These are phyloP conservation scores for Sicus ferrugineus DNA, from an alignment of 2,888 invertebrate species.

Conservation along the genomic window DNA sequence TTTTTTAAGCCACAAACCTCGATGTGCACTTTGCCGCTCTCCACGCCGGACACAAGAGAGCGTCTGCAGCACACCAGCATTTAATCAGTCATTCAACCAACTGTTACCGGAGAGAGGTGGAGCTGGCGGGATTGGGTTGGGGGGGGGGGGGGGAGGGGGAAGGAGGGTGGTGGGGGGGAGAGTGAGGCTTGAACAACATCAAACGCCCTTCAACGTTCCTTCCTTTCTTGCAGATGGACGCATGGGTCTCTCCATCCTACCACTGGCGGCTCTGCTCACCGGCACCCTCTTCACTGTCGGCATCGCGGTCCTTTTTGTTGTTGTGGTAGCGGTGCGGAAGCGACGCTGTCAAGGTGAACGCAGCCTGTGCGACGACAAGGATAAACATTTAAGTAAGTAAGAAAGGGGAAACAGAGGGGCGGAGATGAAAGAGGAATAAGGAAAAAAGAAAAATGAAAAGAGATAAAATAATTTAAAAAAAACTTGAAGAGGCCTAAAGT, in stretches of 20 bases:
- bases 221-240: conserved; percentile 70
- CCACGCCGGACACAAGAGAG: neutral
- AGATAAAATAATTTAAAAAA: conserved; percentile 1
- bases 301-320: conserved; percentile 71
- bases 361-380: conserved; percentile 65
- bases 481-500: too few species aligned
- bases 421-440: neutral
- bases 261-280: conserved; percentile 74
- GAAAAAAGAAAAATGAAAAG: neutral
- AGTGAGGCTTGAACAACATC: conserved; percentile 2
- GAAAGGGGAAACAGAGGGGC: neutral
- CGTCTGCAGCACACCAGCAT: neutral
- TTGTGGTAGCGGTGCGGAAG: conserved; percentile 72
- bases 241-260: conserved; percentile 74
- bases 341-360: conserved; percentile 69
- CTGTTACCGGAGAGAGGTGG: too few species aligned
- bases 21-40: neutral
- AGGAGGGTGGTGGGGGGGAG: neutral
- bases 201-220: conserved; percentile 2
- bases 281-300: conserved; percentile 74
- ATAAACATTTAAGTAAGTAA: conserved; percentile 64
- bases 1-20: too few species aligned
- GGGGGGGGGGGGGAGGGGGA: neutral
- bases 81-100: too few species aligned
- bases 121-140: too few species aligned